phyloP scores from a whole-genome alignment of 2,113 vertebrate species.

The Hippolais icterina region DNA sequence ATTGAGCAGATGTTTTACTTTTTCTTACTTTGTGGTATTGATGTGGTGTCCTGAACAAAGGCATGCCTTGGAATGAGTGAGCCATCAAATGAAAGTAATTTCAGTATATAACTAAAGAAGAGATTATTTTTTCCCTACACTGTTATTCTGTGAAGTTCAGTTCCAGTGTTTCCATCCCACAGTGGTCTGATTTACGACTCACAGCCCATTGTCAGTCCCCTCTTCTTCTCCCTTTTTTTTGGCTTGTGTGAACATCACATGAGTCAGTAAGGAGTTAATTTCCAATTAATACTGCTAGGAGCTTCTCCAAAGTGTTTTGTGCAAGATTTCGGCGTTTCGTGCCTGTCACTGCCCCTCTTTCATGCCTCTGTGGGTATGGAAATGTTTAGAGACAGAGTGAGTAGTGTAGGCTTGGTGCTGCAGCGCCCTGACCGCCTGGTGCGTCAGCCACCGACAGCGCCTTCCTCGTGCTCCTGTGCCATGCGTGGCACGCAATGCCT shows the following conservation, averaged over 20 bases:
- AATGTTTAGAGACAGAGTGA: constrained; percentile 70
- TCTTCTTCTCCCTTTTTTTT: not conserved
- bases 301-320: constrained; percentile 55
- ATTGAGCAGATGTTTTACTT: not conserved
- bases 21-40: not conserved
- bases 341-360: constrained; percentile 81
- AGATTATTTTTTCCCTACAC: not conserved
- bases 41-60: not conserved
- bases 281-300: constrained; percentile 38
- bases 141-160: not conserved
- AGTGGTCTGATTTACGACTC: not conserved
- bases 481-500: constrained; percentile 76
- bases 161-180: not conserved
- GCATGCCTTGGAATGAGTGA: not conserved
- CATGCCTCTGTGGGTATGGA: constrained; percentile 80
- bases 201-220: fast-evolving
- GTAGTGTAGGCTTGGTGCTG: constrained; percentile 67
- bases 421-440: constrained; percentile 56
- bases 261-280: constrained; percentile 63
- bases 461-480: constrained; percentile 62
- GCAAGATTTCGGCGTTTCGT: constrained; percentile 78
- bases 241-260: not conserved
- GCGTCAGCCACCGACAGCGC: constrained; percentile 37
- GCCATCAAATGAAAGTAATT: not conserved
- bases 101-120: not conserved